phyloP scores from a whole-genome alignment of 1,140 invertebrate genomes.

The Cecropterus lyciades region DNA sequence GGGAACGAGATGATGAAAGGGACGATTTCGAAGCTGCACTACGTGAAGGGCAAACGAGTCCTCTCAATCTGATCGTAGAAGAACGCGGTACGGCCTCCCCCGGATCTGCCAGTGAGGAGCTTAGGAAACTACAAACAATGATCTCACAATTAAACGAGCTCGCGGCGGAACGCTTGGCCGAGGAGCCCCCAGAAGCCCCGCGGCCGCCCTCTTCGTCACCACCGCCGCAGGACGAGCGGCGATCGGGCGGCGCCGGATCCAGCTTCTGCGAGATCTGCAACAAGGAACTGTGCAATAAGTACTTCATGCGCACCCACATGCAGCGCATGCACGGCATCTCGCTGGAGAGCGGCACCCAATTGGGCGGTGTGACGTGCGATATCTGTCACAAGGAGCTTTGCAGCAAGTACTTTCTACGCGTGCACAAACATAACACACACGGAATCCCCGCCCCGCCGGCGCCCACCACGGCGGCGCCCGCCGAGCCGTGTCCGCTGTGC shows the following conservation, averaged over 20 bases:
- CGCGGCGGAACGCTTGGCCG: conserved; percentile 85
- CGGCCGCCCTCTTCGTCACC: conserved; percentile 69
- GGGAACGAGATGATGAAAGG: conserved; percentile 65
- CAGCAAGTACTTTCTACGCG: conserved; percentile 98
- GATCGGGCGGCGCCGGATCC: conserved; percentile 85
- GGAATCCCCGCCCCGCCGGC: conserved; percentile 89
- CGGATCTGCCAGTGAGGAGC: conserved; percentile 90
- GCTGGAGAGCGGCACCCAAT: conserved; percentile 95
- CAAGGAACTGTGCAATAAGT: conserved; percentile 99
- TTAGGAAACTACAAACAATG: conserved; percentile 96
- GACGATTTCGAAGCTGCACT: conserved; percentile 68
- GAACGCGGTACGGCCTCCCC: conserved; percentile 73
- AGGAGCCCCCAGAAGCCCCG: conserved; percentile 69
- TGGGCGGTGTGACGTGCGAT: conserved; percentile 97
- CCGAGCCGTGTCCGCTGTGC: conserved; percentile 93
- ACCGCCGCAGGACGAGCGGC: conserved; percentile 67
- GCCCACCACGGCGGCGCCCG: conserved; percentile 80
- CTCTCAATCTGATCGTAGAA: conserved; percentile 81
- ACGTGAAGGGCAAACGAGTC: conserved; percentile 76
- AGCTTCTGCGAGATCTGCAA: conserved; percentile 99
- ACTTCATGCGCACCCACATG: conserved; percentile 99
- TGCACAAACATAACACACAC: conserved; percentile 99
- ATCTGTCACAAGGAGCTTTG: conserved; percentile 98
- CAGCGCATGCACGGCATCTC: conserved; percentile 99
- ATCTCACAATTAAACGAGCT: conserved; percentile 94